phyloP scores from a whole-genome alignment of 2,113 vertebrate genomes.

The Apteryx mantelli region DNA sequence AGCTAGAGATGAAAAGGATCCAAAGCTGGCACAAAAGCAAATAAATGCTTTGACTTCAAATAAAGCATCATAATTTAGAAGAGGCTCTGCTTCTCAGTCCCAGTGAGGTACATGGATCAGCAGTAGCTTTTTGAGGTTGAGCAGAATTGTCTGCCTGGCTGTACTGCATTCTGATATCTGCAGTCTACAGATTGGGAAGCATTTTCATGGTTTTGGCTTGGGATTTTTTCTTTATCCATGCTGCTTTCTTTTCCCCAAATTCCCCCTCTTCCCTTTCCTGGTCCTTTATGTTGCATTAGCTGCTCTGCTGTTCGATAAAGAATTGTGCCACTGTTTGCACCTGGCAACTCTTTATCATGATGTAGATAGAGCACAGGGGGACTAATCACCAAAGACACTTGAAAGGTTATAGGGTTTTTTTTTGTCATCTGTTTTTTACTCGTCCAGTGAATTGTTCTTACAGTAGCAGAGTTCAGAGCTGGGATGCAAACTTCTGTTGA shows the following conservation, averaged over 20 bases:
- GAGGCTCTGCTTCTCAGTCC: slow-evolving; percentile 62
- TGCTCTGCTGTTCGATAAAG: slow-evolving; percentile 26
- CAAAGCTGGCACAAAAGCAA: slow-evolving; percentile 83
- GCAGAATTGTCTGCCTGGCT: slow-evolving; percentile 67
- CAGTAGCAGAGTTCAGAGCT: neutral
- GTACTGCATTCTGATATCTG: slow-evolving; percentile 51
- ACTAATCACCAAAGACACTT: neutral
- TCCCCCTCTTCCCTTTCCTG: neutral
- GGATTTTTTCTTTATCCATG: slow-evolving; percentile 6
- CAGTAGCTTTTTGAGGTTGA: slow-evolving; percentile 73
- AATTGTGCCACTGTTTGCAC: slow-evolving; percentile 15
- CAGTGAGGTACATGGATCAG: slow-evolving; percentile 63
- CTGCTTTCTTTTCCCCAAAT: slow-evolving; percentile 19
- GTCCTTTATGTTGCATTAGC: slow-evolving; percentile 48
- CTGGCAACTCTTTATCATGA: slow-evolving; percentile 37
- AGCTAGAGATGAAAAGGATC: slow-evolving; percentile 82
- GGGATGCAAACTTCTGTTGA: neutral
- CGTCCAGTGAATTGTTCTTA: neutral
- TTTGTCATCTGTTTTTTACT: slow-evolving; percentile 11
- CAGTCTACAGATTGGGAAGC: slow-evolving; percentile 50
- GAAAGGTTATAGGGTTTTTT: slow-evolving; percentile 17
- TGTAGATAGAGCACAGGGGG: neutral
- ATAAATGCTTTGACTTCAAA: slow-evolving; percentile 81
- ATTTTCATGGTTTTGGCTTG: slow-evolving; percentile 37
- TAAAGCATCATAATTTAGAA: slow-evolving; percentile 82